Conservation (phyloP, 1,140 invertebrate species). For the Bombus balteatus region DNA sequence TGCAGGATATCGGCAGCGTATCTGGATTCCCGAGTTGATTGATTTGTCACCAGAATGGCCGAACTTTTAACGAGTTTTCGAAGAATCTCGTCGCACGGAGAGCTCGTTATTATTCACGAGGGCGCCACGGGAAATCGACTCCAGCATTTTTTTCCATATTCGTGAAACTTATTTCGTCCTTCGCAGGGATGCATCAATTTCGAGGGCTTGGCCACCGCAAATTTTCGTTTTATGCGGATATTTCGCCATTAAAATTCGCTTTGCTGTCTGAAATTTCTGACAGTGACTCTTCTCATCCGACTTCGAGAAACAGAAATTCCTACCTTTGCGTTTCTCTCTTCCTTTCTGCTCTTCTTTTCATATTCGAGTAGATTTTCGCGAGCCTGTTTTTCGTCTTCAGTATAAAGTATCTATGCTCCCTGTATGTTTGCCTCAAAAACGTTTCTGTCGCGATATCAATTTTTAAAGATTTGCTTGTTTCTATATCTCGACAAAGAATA, state of each 20-base stretch:
- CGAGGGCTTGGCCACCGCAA: neutral
- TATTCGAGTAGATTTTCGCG: no score
- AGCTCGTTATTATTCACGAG: slow-evolving; percentile 29
- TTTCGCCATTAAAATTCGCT: neutral
- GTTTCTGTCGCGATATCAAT: neutral
- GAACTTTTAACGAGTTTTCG: slow-evolving; percentile 53
- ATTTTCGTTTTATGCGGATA: neutral
- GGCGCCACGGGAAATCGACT: slow-evolving; percentile 25
- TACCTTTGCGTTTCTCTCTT: neutral
- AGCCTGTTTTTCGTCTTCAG: neutral
- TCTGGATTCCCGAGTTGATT: slow-evolving; percentile 14
- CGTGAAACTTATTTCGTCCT: neutral
- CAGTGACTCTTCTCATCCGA: neutral
- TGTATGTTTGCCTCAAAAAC: no score
- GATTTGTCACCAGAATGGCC: slow-evolving; percentile 25
- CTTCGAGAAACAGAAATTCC: neutral
- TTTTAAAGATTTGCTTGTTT: neutral
- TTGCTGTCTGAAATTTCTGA: no score
- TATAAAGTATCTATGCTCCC: neutral
- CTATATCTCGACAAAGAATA: neutral
- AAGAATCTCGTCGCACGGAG: slow-evolving; percentile 9
- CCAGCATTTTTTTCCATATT: neutral
- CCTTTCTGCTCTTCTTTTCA: neutral
- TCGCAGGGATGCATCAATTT: neutral
- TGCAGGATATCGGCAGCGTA: slow-evolving; percentile 28